Percentiles rank a stretch among this genome's conserved stretches.
Conservation (phyloP, 2,113 vertebrate genomes). For the Gallinago undulata region DNA sequence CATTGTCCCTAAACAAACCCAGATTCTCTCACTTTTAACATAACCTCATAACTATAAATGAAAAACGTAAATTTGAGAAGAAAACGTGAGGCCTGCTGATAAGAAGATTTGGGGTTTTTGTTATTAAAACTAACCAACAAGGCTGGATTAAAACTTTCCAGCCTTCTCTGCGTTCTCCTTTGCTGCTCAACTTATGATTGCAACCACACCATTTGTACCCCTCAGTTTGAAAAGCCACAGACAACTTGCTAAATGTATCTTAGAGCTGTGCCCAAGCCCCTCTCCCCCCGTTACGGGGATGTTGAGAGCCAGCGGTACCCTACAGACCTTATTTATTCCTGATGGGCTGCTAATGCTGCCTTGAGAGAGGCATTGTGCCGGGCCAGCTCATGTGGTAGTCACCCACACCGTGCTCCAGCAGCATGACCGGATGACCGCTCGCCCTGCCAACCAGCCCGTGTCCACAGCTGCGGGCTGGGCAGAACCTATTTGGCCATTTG, state of each 20-base stretch:
- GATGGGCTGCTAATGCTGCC: background rate
- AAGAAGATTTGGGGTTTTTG: background rate
- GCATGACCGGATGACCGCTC: rapidly evolving
- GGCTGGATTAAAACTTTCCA: background rate
- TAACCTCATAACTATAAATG: background rate
- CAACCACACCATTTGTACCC: background rate
- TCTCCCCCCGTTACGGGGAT: background rate
- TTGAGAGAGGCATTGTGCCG: background rate
- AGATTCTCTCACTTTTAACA: background rate
- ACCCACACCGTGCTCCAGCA: background rate
- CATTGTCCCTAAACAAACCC: background rate
- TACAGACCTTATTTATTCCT: background rate
- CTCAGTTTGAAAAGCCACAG: background rate
- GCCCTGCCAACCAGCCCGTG: background rate
- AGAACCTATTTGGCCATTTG: background rate
- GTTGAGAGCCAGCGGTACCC: background rate
- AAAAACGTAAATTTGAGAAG: background rate
- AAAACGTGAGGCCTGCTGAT: background rate
- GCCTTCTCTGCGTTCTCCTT: background rate
- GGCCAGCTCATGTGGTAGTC: background rate
- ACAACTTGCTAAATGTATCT: background rate
- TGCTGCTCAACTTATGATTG: background rate
- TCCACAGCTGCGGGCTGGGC: rapidly evolving
- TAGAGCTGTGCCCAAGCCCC: background rate
- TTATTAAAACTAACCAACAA: background rate